Conservation (phyloP, 2,797 vertebrate species). For the Balearica regulorum region DNA sequence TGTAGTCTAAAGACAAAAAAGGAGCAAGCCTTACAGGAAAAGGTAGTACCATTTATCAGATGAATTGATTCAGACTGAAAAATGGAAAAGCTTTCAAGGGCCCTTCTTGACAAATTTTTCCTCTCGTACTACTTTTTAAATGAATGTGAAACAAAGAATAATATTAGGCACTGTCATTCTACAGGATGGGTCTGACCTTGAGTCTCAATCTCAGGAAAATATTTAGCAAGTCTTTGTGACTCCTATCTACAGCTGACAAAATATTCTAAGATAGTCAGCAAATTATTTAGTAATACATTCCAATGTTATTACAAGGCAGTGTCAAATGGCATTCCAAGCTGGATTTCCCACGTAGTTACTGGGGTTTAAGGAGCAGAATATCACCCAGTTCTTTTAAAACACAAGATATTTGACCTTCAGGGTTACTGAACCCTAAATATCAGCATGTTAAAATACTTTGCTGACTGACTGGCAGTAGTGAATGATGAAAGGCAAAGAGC, state of each 20-base stretch:
- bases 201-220: background rate
- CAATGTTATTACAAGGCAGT: background rate
- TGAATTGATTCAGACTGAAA: background rate
- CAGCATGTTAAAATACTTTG: background rate
- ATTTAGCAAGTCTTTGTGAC: background rate
- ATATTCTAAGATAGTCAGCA: background rate
- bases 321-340: background rate
- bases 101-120: background rate
- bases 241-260: conserved; percentile 5
- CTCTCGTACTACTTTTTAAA: background rate
- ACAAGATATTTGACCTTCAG: background rate
- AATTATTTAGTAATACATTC: background rate
- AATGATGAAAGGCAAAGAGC: background rate
- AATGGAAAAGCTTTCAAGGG: background rate
- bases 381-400: background rate
- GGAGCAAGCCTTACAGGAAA: background rate
- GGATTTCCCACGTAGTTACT: background rate
- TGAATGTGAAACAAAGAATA: background rate
- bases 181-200: background rate
- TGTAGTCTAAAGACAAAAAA: background rate
- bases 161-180: background rate
- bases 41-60: background rate
- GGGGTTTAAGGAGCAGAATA: background rate
- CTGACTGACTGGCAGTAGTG: background rate
- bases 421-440: background rate